Percentiles rank a stretch among this genome's conserved stretches.
These are phyloP conservation scores for Falco novaeseelandiae DNA, from an alignment of 2,797 vertebrate species.

Conservation along the genomic window DNA sequence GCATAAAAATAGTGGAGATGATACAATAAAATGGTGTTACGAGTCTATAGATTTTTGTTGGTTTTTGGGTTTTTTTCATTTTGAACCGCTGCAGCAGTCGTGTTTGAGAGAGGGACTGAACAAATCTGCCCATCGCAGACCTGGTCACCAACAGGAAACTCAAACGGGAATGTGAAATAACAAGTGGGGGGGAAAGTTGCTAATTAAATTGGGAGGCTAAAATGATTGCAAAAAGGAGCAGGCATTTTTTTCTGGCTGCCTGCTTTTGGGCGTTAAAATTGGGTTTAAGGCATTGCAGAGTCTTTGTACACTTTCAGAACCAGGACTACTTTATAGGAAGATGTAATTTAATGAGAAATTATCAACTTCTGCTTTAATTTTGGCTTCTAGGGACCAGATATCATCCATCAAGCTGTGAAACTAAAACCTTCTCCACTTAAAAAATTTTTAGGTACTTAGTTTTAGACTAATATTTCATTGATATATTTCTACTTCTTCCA, in stretches of 20 bases:
- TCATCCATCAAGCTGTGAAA: conserved; percentile 79
- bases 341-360: conserved; percentile 45
- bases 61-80: conserved; percentile 1
- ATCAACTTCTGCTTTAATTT: conserved; percentile 36
- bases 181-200: neutral
- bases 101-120: neutral
- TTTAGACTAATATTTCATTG: conserved; percentile 71
- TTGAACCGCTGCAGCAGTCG: conserved; percentile 8
- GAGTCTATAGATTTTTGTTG: conserved; percentile 39
- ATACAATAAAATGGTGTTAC: conserved; percentile 29
- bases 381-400: conserved; percentile 70
- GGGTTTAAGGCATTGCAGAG: neutral
- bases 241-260: neutral
- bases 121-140: neutral
- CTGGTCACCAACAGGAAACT: neutral
- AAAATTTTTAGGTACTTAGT: conserved; percentile 63
- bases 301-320: neutral
- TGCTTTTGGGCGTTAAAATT: neutral
- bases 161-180: neutral
- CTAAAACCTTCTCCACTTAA: conserved; percentile 74
- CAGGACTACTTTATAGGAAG: conserved; percentile 34
- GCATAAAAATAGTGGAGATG: conserved; percentile 53
- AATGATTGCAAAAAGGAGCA: neutral
- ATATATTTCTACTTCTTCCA: conserved; percentile 69
- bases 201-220: neutral